Evolutionary conservation across 2,888 invertebrate genomes (phyloP).

Genomic region (Spodoptera littoralis): DNA sequence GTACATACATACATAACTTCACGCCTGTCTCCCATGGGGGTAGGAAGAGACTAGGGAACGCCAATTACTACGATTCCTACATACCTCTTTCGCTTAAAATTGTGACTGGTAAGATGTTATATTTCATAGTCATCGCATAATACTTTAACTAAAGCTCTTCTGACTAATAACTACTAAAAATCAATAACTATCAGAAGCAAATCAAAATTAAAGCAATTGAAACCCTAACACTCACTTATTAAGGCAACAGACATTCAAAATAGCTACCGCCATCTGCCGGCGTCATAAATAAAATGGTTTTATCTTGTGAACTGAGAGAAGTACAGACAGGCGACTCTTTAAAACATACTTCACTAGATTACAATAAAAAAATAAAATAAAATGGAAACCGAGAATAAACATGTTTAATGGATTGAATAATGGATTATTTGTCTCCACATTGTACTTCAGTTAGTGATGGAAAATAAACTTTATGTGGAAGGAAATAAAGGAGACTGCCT

Average conservation of each 20-base stretch:
- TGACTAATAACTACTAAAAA: no score
- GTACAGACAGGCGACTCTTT: conserved; percentile 35
- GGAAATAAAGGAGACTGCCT: background rate
- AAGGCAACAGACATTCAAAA: conserved; percentile 33
- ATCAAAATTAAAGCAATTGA: conserved; percentile 13
- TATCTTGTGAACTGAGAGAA: conserved; percentile 42
- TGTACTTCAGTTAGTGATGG: conserved; percentile 10
- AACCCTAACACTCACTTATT: conserved; percentile 19
- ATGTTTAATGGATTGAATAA: conserved; percentile 45
- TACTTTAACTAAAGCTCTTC: no score
- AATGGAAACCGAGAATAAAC: conserved; percentile 25
- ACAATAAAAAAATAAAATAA: conserved; percentile 29
- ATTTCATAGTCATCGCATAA: no score
- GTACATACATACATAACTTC: no score
- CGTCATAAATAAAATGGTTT: conserved; percentile 54
- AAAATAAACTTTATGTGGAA: conserved; percentile 12
- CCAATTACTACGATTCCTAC: no score
- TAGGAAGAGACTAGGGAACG: no score
- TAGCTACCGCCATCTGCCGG: conserved; percentile 44
- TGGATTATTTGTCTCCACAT: conserved; percentile 39
- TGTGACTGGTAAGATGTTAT: no score
- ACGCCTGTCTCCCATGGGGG: no score
- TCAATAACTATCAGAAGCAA: no score
- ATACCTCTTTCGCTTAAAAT: no score
- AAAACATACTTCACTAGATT: conserved; percentile 40